These are phyloP conservation scores for Augochlorella aurata DNA, from an alignment of 2,888 invertebrate genomes.

Conservation along the genomic window DNA sequence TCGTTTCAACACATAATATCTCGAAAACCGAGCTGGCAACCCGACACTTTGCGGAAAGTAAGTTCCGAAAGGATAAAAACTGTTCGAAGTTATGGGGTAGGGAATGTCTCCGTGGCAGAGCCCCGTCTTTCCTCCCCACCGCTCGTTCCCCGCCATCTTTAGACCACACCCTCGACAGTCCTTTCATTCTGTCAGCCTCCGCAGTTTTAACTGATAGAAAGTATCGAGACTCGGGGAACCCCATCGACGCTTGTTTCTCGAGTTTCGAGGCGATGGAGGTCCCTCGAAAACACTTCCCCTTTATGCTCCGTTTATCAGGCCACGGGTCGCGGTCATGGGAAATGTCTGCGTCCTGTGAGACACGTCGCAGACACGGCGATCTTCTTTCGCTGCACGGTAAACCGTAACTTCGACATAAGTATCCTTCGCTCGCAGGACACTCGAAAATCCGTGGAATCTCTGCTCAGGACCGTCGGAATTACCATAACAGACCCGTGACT, in stretches of 20 bases:
- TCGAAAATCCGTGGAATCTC: background rate
- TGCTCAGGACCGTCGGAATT: background rate
- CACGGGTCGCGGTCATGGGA: background rate
- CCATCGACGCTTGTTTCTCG: background rate
- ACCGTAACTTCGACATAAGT: background rate
- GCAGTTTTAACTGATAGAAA: conserved; percentile 9
- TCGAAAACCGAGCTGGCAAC: background rate
- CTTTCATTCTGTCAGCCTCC: conserved; percentile 1
- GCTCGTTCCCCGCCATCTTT: background rate
- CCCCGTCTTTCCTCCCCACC: background rate
- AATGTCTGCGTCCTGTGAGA: background rate
- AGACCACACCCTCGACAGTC: conserved; percentile 11
- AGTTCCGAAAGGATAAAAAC: conserved; percentile 9
- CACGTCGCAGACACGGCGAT: background rate
- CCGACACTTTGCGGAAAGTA: conserved; percentile 5
- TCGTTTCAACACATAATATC: conserved; percentile 9
- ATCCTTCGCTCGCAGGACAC: background rate
- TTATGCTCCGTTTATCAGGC: conserved; percentile 7
- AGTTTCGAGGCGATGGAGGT: background rate
- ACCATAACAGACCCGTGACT: background rate
- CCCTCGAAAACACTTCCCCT: background rate
- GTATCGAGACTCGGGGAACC: background rate
- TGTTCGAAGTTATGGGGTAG: conserved; percentile 12
- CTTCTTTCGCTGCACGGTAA: background rate
- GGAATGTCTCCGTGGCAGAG: background rate